These are phyloP conservation scores for Aspidiotus rigidus DNA, from an alignment of 2,888 invertebrate genomes.

Conservation along the genomic window DNA sequence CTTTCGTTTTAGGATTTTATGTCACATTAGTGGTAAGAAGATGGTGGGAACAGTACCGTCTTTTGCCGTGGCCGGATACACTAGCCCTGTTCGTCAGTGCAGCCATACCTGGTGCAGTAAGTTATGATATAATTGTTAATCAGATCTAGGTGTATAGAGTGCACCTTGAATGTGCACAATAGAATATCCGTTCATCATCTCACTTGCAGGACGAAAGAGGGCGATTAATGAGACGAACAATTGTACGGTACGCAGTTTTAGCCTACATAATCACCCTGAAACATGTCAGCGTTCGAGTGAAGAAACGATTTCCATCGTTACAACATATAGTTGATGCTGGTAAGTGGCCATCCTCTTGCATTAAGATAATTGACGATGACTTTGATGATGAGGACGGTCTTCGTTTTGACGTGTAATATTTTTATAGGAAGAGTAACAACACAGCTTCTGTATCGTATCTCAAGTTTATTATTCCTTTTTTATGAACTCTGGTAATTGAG, in stretches of 20 bases:
- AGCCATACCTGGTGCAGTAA: constrained; percentile 80
- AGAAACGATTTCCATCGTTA: constrained; percentile 77
- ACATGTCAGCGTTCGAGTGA: constrained; percentile 76
- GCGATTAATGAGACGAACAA: constrained; percentile 78
- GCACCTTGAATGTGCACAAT: no score
- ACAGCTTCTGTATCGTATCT: no score
- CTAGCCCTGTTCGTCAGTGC: constrained; percentile 84
- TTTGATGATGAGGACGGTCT: no score
- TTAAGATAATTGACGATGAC: not conserved
- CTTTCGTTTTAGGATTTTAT: constrained; percentile 91
- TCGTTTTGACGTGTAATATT: no score
- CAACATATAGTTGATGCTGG: constrained; percentile 86
- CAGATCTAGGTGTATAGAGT: no score
- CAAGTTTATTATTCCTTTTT: no score
- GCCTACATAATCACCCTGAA: constrained; percentile 82
- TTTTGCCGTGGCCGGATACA: constrained; percentile 89
- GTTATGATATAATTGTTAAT: constrained; percentile 43
- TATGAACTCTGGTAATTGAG: no score
- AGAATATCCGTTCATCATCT: not conserved
- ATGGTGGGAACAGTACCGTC: constrained; percentile 93
- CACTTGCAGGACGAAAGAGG: constrained; percentile 71
- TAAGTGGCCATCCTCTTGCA: constrained; percentile 44
- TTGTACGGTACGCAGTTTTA: constrained; percentile 78
- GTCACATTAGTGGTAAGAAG: constrained; percentile 82
- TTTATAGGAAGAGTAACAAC: no score